Evolutionary conservation across 1,140 invertebrate species (phyloP), one percentile per base, ranked within the genome.

Genomic region (Drosophila nigrodunni): DNA sequence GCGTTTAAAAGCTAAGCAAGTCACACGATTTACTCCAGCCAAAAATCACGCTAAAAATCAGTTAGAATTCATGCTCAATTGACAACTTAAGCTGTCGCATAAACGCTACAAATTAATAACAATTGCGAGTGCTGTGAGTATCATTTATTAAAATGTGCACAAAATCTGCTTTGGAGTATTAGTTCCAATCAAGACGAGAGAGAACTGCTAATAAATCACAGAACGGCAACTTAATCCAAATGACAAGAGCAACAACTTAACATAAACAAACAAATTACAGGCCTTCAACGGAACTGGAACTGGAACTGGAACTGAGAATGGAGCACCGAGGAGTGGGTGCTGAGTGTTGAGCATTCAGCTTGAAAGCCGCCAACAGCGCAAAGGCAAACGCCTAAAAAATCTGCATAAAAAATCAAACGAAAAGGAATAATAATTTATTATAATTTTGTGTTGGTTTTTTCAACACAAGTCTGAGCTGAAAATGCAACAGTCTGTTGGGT

Each of bases 361-460:
- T 58, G 13, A 57, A 78, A 55, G 15, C 50, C 49, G 78, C 25
- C 62, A 52, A 35, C 50, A 50, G 50, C 46, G 11, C 66, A 77
- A 74, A 54, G 60, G 65, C 25, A 59, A 82, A 74, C 64, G 80
- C 77, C 79, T 82, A 88, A 88, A 85, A 58, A 88, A 88, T 83
- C 85, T 75, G 83, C 83, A 88, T 88, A 88, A 88, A 82, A 82
- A 88, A 89, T 88, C 85, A 88, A 88, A 88, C 85, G 74, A 80
- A 82, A 88, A 83, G 83, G 80, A 88, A 88, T 88, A 88, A 88
- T 88, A 88, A 88, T 83, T 89, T 88, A 88, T 88, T 88, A 88
- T 89, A 88, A 88, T 88, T 89, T 80, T 77, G 60, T 66, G 1
- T 46, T 9, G 78, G 34, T 41, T 78, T 62, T 46, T 15, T 55